Percentiles rank a stretch among this genome's conserved stretches.
Conservation (phyloP, 2,888 invertebrate genomes). For the Diarsia rubi region DNA sequence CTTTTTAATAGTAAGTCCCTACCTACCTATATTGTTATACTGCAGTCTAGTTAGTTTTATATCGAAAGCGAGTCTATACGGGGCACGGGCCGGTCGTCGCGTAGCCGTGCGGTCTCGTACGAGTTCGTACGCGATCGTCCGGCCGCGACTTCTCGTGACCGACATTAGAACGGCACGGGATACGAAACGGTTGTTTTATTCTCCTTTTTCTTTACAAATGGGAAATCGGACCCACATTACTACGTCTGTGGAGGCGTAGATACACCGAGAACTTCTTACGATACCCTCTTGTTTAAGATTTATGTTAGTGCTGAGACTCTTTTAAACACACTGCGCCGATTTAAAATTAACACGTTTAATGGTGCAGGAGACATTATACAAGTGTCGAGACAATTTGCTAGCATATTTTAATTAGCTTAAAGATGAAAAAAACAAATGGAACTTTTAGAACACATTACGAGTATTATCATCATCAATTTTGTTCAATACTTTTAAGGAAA, state of each 20-base stretch:
- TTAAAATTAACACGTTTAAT: constrained; percentile 41
- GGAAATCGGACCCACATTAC: constrained; percentile 80
- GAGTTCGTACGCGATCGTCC: constrained; percentile 27
- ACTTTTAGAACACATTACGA: not conserved
- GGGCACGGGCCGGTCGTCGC: constrained; percentile 59
- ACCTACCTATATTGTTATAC: no score
- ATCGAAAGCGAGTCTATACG: constrained; percentile 28
- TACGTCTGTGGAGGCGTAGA: constrained; percentile 66
- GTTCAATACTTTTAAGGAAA: not conserved
- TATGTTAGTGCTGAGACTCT: constrained; percentile 57
- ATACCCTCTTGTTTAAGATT: constrained; percentile 60
- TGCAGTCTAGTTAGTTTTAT: not conserved
- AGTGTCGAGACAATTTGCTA: not conserved
- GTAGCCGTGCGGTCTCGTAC: not conserved
- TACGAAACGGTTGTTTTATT: constrained; percentile 74
- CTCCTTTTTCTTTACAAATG: constrained; percentile 80
- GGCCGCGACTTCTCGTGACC: constrained; percentile 51
- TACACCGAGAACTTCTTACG: constrained; percentile 55
- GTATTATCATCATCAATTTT: not conserved
- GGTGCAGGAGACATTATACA: not conserved
- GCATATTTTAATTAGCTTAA: not conserved
- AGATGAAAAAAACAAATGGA: not conserved
- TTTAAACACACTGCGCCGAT: constrained; percentile 42
- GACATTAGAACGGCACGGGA: constrained; percentile 75
- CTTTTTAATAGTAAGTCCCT: not conserved